Evolutionary conservation across 2,888 invertebrate genomes (phyloP).

Genomic region (Cistogaster globosa): DNA sequence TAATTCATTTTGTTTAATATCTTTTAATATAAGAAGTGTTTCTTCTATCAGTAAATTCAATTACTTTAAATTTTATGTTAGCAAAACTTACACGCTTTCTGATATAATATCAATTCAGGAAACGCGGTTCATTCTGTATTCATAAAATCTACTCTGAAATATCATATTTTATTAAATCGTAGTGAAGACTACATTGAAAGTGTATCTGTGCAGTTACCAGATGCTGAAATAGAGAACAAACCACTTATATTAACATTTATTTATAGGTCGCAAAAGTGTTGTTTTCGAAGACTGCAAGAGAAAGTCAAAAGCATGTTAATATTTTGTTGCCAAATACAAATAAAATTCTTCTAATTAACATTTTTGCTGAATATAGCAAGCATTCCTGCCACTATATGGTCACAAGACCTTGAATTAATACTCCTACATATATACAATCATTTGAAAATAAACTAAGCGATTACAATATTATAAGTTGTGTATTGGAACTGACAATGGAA

Average conservation of each 20-base stretch:
- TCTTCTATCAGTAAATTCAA: conserved; percentile 29
- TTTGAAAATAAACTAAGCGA: conserved; percentile 1
- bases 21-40: conserved; percentile 37
- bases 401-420: not conserved
- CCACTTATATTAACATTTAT: not conserved
- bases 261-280: conserved; percentile 20
- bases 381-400: not conserved
- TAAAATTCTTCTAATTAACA: not conserved
- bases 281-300: not conserved
- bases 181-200: not conserved
- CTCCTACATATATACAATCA: not conserved
- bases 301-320: not conserved
- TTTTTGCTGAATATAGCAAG: not conserved
- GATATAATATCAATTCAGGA: conserved; percentile 24
- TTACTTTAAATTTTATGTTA: not conserved
- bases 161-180: not conserved
- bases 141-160: not conserved
- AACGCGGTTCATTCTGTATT: conserved; percentile 21
- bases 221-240: not conserved
- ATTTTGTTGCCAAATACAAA: not conserved
- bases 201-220: not conserved
- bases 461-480: not conserved
- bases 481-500: too few relatives aligned
- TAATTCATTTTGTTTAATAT: conserved; percentile 8
- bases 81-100: not conserved